Percentiles rank a stretch among this genome's conserved stretches.
These are phyloP conservation scores for Hypocryptadius cinnamomeus DNA, from an alignment of 2,113 vertebrate genomes.

Conservation along the genomic window DNA sequence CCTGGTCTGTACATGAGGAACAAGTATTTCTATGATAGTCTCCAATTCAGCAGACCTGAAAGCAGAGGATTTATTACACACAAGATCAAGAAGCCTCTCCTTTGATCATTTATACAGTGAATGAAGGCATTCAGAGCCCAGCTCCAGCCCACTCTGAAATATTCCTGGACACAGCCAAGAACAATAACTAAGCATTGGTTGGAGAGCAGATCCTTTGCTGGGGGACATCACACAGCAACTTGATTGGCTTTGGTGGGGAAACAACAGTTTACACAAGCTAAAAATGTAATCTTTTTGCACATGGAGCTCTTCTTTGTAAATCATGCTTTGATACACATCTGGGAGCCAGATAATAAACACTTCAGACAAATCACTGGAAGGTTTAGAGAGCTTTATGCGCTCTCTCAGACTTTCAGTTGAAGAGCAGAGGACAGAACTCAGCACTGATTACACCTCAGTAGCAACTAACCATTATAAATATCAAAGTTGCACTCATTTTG, in stretches of 20 bases:
- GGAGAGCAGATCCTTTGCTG: not conserved
- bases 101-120: slow-evolving; percentile 41
- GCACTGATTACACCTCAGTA: not conserved
- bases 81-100: slow-evolving; percentile 17
- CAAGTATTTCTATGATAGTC: slow-evolving; percentile 64
- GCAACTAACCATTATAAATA: not conserved
- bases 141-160: not conserved
- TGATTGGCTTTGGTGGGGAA: not conserved
- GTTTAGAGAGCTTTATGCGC: not conserved
- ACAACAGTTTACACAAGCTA: slow-evolving; percentile 3
- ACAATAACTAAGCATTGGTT: not conserved
- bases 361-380: not conserved
- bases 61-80: slow-evolving; percentile 19
- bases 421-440: not conserved
- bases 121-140: slow-evolving; percentile 32
- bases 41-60: slow-evolving; percentile 74
- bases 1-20: slow-evolving; percentile 55
- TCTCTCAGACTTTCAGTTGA: not conserved
- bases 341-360: not conserved
- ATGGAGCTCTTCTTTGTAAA: not conserved
- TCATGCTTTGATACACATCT: not conserved
- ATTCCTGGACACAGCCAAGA: slow-evolving; percentile 6
- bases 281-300: not conserved
- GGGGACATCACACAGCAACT: not conserved
- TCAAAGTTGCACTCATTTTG: not conserved